Evolutionary conservation across 2,888 invertebrate genomes (phyloP), one percentile per base, ranked within the genome.

Genomic region (Unio delphinus): DNA sequence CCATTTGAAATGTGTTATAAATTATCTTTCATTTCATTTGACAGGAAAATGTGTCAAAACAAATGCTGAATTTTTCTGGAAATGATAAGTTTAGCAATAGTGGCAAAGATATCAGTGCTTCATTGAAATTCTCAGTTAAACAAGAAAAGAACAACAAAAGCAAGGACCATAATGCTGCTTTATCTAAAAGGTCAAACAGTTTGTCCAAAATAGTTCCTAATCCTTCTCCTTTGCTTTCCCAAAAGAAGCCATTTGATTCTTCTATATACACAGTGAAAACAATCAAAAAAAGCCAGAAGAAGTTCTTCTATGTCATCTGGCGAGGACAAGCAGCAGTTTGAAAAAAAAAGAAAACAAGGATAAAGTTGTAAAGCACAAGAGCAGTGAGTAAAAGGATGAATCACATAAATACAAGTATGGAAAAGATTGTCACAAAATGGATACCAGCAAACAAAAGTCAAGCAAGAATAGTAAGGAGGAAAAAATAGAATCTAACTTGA

Each of bases 1-100:
- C 28, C n/a, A 18, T 61, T n/a, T n/a, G 28, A 23, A 18, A n/a
- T 6, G 30, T 34, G 34, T 34, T 34, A 1, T 34, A 34, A 63
- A 63, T 55, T 8, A 20, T 17, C 7, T 61, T 8, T 61, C 58
- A 58, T 23, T 45, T 34, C 55, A 58, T 54, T 63, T 61, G 64
- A 26, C 59, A 78, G 78, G 75, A 75, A 17, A 78, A 78, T 61
- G 58, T 65, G 20, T 6, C 67, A 15, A 73, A 73, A 28, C 60
- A 73, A 26, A 61, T 72, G 17, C 23, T 23, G 23, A 77, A 73
- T 56, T 58, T 73, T n/a, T 73, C 74, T 72, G 77, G 73, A 59
- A 34, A 65, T 23, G 18, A 45, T 34, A 59, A 58, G 45, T 3
- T 4, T 11, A 59, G 11, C 54, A n/a, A 65, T 15, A 63, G 61